A percentile compares a stretch with the other conserved stretches of the same genome.
Conservation (phyloP, 2,797 vertebrate genomes). For the Martes flavigula region DNA sequence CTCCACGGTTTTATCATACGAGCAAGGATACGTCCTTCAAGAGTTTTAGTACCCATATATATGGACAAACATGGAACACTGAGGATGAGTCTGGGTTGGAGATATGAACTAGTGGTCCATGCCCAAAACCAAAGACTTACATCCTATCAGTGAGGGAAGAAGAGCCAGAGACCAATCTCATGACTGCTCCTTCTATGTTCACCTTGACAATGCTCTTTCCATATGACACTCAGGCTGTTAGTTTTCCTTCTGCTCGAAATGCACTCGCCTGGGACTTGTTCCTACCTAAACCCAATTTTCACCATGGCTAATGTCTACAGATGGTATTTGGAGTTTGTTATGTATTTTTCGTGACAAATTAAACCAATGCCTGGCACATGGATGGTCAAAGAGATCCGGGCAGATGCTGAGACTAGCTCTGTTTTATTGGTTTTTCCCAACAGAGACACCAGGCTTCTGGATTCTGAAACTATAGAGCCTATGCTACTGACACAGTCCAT, state of each 20-base stretch:
- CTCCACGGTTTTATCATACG: background rate
- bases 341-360: background rate
- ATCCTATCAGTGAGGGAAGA: background rate
- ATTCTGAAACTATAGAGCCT: background rate
- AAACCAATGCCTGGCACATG: background rate
- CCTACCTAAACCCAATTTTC: background rate
- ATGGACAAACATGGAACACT: background rate
- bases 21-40: background rate
- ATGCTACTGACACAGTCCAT: accelerated
- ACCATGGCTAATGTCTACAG: background rate
- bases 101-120: background rate
- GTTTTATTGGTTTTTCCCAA: background rate
- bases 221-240: background rate
- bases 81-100: background rate
- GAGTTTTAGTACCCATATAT: background rate
- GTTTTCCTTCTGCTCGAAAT: background rate
- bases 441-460: background rate
- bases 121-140: background rate
- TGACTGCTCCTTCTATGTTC: background rate
- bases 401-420: background rate
- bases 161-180: background rate
- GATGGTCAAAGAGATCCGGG: background rate
- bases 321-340: background rate
- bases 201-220: background rate
- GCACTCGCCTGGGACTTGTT: background rate